These are phyloP conservation scores for Meta bourneti DNA, from an alignment of 2,888 invertebrate genomes.

Conservation along the genomic window DNA sequence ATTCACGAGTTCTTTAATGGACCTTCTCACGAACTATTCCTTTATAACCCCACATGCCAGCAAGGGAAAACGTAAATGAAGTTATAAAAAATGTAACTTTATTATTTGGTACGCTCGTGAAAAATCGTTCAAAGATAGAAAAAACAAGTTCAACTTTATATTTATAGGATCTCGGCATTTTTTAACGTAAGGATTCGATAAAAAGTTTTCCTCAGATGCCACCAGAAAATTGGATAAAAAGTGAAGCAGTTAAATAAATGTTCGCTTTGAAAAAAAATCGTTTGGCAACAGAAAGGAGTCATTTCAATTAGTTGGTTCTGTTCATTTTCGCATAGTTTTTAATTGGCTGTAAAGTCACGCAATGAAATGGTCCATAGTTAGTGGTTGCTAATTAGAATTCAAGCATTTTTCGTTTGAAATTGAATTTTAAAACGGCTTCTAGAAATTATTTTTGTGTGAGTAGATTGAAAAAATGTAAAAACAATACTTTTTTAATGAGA, in stretches of 20 bases:
- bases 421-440: no score
- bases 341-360: slow-evolving; percentile 12
- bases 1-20: slow-evolving; percentile 40
- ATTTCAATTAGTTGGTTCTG: slow-evolving; percentile 41
- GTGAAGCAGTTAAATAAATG: neutral
- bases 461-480: no score
- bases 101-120: slow-evolving; percentile 28
- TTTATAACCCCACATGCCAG: neutral
- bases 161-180: neutral
- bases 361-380: slow-evolving; percentile 5
- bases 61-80: neutral
- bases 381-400: no score
- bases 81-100: neutral
- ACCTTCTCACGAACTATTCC: slow-evolving; percentile 29
- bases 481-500: no score
- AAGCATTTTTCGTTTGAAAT: no score
- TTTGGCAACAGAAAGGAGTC: neutral
- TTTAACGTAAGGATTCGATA: neutral
- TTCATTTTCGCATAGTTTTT: neutral
- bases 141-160: slow-evolving; percentile 2
- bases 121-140: slow-evolving; percentile 9
- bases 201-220: neutral
- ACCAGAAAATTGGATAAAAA: neutral
- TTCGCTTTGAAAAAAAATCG: slow-evolving; percentile 10
- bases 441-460: no score